phyloP scores from a whole-genome alignment of 2,888 invertebrate species.

The Globia sparganii region DNA sequence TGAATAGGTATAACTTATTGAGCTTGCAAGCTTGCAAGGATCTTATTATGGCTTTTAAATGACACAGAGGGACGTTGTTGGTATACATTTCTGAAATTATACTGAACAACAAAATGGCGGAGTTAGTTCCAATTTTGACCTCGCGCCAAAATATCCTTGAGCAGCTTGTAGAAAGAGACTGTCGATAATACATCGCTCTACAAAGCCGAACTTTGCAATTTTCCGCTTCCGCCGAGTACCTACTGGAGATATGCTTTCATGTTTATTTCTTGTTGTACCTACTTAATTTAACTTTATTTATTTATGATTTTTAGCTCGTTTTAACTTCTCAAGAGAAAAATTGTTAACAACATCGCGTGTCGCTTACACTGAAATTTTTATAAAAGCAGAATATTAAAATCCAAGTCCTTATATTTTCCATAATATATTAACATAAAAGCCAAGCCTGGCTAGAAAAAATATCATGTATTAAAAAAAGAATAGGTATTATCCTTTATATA shows the following conservation, averaged over 20 bases:
- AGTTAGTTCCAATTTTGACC: not conserved
- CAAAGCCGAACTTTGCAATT: not conserved
- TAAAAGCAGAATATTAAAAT: conserved; percentile 3
- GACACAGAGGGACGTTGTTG: too few relatives aligned
- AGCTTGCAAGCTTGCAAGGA: too few relatives aligned
- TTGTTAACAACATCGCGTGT: not conserved
- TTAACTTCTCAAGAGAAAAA: not conserved
- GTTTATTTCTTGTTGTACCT: not conserved
- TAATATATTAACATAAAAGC: conserved; percentile 18
- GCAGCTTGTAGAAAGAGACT: not conserved
- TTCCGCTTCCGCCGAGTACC: too few relatives aligned
- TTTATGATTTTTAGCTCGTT: not conserved
- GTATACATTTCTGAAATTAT: too few relatives aligned
- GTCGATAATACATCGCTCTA: not conserved
- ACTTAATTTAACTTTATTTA: not conserved
- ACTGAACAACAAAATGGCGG: too few relatives aligned
- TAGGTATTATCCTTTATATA: not conserved
- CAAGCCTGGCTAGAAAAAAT: not conserved
- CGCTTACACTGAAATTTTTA: not conserved
- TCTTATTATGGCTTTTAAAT: too few relatives aligned
- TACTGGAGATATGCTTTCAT: not conserved
- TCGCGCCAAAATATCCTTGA: not conserved
- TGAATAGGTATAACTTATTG: too few relatives aligned
- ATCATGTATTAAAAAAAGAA: conserved; percentile 6
- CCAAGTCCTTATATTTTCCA: not conserved